Evolutionary conservation across 1,140 invertebrate genomes (phyloP).

Genomic region (Lanistes nyassanus): DNA sequence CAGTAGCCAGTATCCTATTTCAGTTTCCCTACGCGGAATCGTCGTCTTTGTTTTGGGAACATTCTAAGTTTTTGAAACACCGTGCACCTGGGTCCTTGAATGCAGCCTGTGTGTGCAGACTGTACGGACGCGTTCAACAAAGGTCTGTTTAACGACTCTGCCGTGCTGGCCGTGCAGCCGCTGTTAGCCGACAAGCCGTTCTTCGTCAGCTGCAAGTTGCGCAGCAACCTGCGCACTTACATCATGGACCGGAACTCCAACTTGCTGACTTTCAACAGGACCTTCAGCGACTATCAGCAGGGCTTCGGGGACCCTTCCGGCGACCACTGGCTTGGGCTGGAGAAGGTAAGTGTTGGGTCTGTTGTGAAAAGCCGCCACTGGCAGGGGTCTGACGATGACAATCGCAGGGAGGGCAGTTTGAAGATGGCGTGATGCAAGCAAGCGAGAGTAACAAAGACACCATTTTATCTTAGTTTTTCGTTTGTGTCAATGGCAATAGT

Average conservation of each 20-base stretch:
- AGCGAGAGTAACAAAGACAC: too few species aligned
- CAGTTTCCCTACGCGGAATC: too few species aligned
- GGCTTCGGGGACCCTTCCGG: conserved; percentile 15
- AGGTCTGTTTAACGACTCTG: background rate
- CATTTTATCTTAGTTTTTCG: too few species aligned
- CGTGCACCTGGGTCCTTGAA: too few species aligned
- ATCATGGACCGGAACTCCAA: background rate
- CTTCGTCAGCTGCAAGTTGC: conserved; percentile 9
- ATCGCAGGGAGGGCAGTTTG: too few species aligned
- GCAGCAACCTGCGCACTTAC: background rate
- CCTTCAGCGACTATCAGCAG: conserved; percentile 17
- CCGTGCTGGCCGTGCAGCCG: background rate
- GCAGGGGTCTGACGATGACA: too few species aligned
- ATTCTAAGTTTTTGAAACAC: too few species aligned
- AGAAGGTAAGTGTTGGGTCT: conserved; percentile 23
- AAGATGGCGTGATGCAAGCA: too few species aligned
- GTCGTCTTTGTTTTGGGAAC: too few species aligned
- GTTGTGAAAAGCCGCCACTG: too few species aligned
- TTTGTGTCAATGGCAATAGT: too few species aligned
- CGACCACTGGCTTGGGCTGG: conserved; percentile 28
- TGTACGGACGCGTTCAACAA: background rate
- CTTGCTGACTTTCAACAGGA: conserved; percentile 17
- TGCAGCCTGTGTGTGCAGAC: background rate
- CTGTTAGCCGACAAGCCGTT: background rate
- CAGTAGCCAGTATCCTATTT: too few species aligned